phyloP scores from a whole-genome alignment of 2,888 invertebrate species.

The Noctua janthina region DNA sequence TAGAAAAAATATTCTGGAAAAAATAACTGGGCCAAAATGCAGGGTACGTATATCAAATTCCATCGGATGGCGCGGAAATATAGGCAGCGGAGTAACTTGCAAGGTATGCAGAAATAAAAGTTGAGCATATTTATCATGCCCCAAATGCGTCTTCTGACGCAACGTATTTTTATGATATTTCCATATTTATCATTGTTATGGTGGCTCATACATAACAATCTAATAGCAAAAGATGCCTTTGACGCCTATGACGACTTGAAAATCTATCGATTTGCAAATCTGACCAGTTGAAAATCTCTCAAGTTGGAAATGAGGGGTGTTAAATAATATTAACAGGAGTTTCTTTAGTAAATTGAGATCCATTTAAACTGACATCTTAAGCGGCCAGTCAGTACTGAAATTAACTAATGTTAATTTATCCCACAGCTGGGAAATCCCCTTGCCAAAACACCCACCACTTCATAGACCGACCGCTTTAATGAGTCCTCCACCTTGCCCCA shows the following conservation, averaged over 20 bases:
- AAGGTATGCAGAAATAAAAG: constrained; percentile 19
- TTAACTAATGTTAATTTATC: too few relatives aligned
- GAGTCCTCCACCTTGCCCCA: too few relatives aligned
- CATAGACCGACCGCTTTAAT: too few relatives aligned
- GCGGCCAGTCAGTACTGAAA: too few relatives aligned
- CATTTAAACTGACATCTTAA: too few relatives aligned
- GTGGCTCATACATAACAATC: background rate
- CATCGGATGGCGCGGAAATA: background rate
- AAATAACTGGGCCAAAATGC: background rate
- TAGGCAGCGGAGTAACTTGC: background rate
- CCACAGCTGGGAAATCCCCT: background rate
- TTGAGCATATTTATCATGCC: background rate
- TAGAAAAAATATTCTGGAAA: background rate
- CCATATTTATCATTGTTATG: background rate
- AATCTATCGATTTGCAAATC: too few relatives aligned
- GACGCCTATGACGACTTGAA: background rate
- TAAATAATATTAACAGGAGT: too few relatives aligned
- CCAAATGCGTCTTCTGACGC: background rate
- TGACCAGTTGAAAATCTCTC: too few relatives aligned
- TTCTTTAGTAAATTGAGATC: too few relatives aligned
- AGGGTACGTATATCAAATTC: background rate
- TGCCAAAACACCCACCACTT: background rate
- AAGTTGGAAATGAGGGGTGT: too few relatives aligned
- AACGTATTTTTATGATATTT: background rate
- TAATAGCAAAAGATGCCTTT: background rate